phyloP scores from a whole-genome alignment of 2,888 invertebrate genomes.

The Trichacis sp. region DNA sequence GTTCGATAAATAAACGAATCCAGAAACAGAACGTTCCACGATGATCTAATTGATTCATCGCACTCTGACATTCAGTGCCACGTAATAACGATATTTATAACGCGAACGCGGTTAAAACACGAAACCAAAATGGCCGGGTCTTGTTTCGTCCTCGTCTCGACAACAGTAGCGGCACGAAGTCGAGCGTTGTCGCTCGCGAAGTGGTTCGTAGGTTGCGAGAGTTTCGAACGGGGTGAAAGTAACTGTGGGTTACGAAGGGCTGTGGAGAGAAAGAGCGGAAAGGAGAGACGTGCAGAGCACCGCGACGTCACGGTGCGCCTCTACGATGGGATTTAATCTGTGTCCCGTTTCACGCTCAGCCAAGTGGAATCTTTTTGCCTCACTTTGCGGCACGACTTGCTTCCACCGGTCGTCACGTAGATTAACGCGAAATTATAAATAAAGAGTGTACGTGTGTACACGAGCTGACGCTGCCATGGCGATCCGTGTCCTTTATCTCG shows the following conservation, averaged over 20 bases:
- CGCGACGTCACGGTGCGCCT: conserved; percentile 58
- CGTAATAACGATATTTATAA: no score
- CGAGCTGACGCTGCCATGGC: conserved; percentile 50
- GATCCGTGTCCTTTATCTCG: conserved; percentile 41
- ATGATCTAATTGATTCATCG: no score
- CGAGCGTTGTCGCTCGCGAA: conserved; percentile 30
- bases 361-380: conserved; percentile 71
- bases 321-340: conserved; percentile 72
- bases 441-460: conserved; percentile 62
- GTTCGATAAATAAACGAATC: no score
- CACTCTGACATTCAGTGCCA: no score
- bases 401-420: conserved; percentile 69
- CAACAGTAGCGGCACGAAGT: conserved; percentile 6
- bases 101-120: not conserved
- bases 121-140: conserved; percentile 31
- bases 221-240: conserved; percentile 39
- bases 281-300: conserved; percentile 48
- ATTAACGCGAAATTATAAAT: conserved; percentile 72
- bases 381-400: conserved; percentile 67
- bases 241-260: conserved; percentile 37
- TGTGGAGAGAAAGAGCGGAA: conserved; percentile 20
- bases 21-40: no score
- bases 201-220: conserved; percentile 51
- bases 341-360: conserved; percentile 72
- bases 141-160: conserved; percentile 11